phyloP scores from a whole-genome alignment of 2,888 invertebrate species.

The Oasisia sp. region DNA sequence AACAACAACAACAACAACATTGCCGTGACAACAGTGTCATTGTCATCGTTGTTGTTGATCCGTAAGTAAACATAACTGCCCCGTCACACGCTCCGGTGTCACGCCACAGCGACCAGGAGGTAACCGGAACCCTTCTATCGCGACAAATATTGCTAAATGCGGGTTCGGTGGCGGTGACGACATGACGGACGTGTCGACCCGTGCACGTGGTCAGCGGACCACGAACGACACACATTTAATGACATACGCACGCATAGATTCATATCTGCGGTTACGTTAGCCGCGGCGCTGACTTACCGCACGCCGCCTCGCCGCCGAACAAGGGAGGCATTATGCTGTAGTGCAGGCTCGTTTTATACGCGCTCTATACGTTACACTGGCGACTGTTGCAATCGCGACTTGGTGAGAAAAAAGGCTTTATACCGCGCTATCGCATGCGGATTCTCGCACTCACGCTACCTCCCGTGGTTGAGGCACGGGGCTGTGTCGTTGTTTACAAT shows the following conservation, averaged over 20 bases:
- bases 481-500: background rate
- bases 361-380: background rate
- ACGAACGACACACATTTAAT: constrained; percentile 10
- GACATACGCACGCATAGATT: constrained; percentile 4
- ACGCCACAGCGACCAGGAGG: background rate
- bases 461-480: background rate
- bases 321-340: background rate
- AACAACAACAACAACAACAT: background rate
- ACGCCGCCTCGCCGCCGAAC: background rate
- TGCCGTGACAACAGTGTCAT: too few relatives aligned
- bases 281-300: background rate
- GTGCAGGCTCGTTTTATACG: background rate
- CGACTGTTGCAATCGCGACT: background rate
- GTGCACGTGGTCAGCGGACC: background rate
- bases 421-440: background rate
- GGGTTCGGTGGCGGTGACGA: background rate
- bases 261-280: background rate
- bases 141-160: background rate
- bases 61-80: background rate
- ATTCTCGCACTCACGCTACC: background rate
- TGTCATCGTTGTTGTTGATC: background rate
- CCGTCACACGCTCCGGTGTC: background rate
- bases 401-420: background rate
- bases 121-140: background rate
- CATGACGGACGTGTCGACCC: background rate